Conservation (phyloP, 2,888 invertebrate species). For the Drosophila incognita region DNA sequence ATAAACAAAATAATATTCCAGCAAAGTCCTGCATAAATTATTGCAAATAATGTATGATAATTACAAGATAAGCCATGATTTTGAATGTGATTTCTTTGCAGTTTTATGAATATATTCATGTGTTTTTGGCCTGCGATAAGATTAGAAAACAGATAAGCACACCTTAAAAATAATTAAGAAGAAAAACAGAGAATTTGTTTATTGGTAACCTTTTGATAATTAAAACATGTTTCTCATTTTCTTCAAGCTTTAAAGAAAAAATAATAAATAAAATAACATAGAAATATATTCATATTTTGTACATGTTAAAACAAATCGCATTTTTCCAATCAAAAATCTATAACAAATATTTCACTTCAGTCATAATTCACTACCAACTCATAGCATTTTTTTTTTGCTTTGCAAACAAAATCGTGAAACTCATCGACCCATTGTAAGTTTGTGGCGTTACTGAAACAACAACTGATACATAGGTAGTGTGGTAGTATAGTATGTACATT, state of each 20-base stretch:
- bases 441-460: slow-evolving; percentile 29
- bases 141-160: neutral
- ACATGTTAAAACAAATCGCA: neutral
- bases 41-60: neutral
- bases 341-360: neutral
- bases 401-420: slow-evolving; percentile 21
- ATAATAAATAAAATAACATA: neutral
- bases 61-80: neutral
- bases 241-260: neutral
- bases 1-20: neutral
- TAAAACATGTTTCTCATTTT: neutral
- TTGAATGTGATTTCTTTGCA: neutral
- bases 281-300: neutral
- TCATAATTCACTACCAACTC: neutral
- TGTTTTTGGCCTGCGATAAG: neutral
- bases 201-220: neutral
- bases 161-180: neutral
- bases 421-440: slow-evolving; percentile 36
- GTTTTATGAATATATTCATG: neutral
- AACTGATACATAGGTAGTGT: slow-evolving; percentile 43
- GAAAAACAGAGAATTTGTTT: neutral
- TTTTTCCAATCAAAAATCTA: neutral
- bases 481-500: slow-evolving; percentile 34
- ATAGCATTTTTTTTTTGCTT: neutral
- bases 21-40: neutral